phyloP scores from a whole-genome alignment of 2,797 vertebrate species.

The Cyclura pinguis region DNA sequence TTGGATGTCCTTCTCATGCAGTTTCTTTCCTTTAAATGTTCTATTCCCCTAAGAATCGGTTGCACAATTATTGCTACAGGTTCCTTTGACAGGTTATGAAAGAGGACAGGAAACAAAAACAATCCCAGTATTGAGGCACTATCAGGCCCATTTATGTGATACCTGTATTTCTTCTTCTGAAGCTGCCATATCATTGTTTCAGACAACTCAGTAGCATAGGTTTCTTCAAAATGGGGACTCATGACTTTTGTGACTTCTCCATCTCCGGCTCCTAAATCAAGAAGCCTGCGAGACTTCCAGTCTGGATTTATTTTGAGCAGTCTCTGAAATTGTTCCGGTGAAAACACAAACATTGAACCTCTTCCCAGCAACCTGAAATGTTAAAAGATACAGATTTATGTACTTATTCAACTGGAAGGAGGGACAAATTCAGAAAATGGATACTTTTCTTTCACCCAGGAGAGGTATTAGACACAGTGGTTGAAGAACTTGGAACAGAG shows the following conservation, averaged over 20 bases:
- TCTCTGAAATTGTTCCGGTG: constrained; percentile 90
- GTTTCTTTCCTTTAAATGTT: neutral
- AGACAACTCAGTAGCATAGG: constrained; percentile 95
- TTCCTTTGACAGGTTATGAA: neutral
- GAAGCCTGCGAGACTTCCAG: constrained; percentile 90
- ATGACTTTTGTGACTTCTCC: constrained; percentile 96
- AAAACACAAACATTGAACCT: constrained; percentile 99
- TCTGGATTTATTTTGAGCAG: constrained; percentile 89
- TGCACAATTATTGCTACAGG: neutral
- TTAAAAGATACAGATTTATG: constrained; percentile 36
- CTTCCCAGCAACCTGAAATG: constrained; percentile 91
- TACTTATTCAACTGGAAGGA: constrained; percentile 27
- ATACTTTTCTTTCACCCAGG: neutral
- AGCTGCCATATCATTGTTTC: constrained; percentile 98
- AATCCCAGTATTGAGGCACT: neutral
- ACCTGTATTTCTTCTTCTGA: constrained; percentile 96
- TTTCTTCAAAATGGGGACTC: constrained; percentile 92
- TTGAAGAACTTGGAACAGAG: neutral
- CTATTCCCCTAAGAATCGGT: neutral
- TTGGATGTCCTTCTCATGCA: neutral
- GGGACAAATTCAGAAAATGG: neutral
- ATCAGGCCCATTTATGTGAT: neutral
- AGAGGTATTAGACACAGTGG: too few relatives aligned
- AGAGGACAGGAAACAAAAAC: too few relatives aligned
- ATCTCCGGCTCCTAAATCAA: constrained; percentile 96